These are phyloP conservation scores for Cairina moschata DNA, from an alignment of 2,113 vertebrate species.

Conservation along the genomic window DNA sequence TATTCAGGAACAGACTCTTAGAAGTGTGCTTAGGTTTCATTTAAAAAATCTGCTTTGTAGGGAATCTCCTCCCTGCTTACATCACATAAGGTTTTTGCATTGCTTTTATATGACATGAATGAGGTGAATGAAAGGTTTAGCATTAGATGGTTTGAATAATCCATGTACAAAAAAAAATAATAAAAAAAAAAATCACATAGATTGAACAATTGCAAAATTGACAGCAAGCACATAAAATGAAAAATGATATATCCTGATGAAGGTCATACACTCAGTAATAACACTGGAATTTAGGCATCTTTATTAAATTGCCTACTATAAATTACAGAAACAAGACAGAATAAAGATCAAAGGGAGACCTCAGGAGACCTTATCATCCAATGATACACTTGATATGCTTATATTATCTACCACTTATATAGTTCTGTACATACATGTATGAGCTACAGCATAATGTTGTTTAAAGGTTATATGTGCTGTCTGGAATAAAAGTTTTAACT, in stretches of 20 bases:
- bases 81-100: not conserved
- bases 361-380: not conserved
- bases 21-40: not conserved
- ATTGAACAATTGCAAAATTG: not conserved
- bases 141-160: not conserved
- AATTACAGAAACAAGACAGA: not conserved
- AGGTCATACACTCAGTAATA: not conserved
- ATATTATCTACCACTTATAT: not conserved
- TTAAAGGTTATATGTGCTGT: not conserved
- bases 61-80: not conserved
- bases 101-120: not conserved
- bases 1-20: not conserved
- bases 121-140: not conserved
- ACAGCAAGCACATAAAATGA: not conserved
- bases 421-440: not conserved
- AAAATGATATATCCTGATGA: not conserved
- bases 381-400: not conserved
- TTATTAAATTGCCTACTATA: not conserved
- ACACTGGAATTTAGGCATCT: not conserved
- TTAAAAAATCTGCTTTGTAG: not conserved
- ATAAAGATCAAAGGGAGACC: not conserved
- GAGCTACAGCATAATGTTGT: not conserved
- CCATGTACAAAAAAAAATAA: not conserved
- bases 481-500: slow-evolving; percentile 10
- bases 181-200: not conserved